These are phyloP conservation scores for Condylura cristata DNA, from an alignment of 2,113 vertebrate genomes.

Conservation along the genomic window DNA sequence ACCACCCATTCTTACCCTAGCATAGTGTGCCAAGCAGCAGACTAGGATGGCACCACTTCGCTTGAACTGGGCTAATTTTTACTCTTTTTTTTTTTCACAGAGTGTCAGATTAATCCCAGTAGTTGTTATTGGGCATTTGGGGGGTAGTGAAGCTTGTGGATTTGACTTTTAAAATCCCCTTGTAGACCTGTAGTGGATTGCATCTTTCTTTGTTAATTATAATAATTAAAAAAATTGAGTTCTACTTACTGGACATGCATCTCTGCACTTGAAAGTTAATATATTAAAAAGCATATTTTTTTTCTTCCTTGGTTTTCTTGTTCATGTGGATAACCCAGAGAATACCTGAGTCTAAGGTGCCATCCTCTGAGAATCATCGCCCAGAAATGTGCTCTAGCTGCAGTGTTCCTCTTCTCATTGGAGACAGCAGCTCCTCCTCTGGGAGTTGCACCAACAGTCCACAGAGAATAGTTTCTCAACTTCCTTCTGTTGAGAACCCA, in stretches of 20 bases:
- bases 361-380: slow-evolving; percentile 78
- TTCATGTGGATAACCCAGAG: slow-evolving; percentile 80
- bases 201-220: slow-evolving; percentile 67
- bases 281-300: slow-evolving; percentile 81
- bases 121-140: slow-evolving; percentile 36
- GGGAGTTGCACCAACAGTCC: slow-evolving; percentile 75
- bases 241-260: slow-evolving; percentile 80
- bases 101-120: slow-evolving; percentile 27
- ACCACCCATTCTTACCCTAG: not conserved
- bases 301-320: slow-evolving; percentile 81
- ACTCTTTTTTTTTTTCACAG: slow-evolving; percentile 53
- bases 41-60: slow-evolving; percentile 8
- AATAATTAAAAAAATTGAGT: slow-evolving; percentile 68
- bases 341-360: slow-evolving; percentile 78
- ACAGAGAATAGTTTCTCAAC: slow-evolving; percentile 77
- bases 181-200: slow-evolving; percentile 58
- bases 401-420: slow-evolving; percentile 74
- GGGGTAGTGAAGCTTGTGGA: slow-evolving; percentile 47
- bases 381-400: slow-evolving; percentile 79
- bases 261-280: slow-evolving; percentile 78
- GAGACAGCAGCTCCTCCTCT: slow-evolving; percentile 73
- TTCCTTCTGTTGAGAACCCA: slow-evolving; percentile 70
- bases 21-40: not conserved
- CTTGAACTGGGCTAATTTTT: slow-evolving; percentile 35
- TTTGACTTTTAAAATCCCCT: slow-evolving; percentile 50